Evolutionary conservation across 2,888 invertebrate species (phyloP).

Genomic region (Pammene aurita): DNA sequence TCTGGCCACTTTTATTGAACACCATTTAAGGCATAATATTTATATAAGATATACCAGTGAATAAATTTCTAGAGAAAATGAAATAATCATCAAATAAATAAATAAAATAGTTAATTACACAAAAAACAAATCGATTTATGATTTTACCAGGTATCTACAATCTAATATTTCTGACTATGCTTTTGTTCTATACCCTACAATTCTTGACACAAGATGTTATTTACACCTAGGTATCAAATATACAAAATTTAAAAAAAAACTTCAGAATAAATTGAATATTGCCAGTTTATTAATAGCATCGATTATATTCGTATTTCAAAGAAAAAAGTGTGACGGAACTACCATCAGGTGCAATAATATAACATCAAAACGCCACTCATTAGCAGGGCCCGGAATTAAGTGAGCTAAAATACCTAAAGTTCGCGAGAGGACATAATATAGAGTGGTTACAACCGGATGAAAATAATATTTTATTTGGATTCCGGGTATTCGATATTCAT

Average conservation of each 20-base stretch:
- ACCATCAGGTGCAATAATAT: not conserved
- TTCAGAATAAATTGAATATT: constrained; percentile 1
- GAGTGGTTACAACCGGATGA: no score
- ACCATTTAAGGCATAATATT: not conserved
- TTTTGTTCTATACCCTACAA: not conserved
- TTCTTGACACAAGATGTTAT: constrained; percentile 14
- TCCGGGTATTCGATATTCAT: no score
- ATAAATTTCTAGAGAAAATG: not conserved
- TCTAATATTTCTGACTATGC: not conserved
- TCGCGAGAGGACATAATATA: no score
- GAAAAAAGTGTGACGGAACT: not conserved
- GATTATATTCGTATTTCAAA: not conserved
- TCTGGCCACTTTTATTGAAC: no score
- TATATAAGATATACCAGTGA: not conserved
- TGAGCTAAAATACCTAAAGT: no score
- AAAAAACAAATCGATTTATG: not conserved
- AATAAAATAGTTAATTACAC: not conserved
- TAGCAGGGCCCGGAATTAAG: no score
- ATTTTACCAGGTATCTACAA: not conserved
- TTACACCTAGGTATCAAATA: constrained; percentile 18
- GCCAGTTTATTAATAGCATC: not conserved
- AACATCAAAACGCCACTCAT: not conserved
- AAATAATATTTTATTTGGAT: no score
- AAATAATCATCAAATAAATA: not conserved
- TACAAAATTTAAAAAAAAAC: constrained; percentile 11